phyloP scores from a whole-genome alignment of 2,797 vertebrate genomes.

The Echiichthys vipera region DNA sequence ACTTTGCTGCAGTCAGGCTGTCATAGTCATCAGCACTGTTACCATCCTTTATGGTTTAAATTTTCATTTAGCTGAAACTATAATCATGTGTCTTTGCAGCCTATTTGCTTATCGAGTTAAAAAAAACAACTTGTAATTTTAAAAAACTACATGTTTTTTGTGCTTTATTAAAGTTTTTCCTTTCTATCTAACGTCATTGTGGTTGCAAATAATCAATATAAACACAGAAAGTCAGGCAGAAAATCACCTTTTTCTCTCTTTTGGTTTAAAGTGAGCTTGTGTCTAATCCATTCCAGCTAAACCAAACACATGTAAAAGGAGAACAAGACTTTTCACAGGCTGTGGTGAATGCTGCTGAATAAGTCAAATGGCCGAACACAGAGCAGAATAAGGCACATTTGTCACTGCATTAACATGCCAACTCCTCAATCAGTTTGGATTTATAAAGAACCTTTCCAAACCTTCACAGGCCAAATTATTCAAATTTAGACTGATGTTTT shows the following conservation, averaged over 20 bases:
- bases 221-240: constrained; percentile 55
- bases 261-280: constrained; percentile 64
- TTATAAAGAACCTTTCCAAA: constrained; percentile 72
- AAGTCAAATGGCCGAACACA: constrained; percentile 74
- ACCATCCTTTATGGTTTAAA: neutral
- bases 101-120: too few species aligned
- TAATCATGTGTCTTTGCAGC: neutral
- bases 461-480: constrained; percentile 77
- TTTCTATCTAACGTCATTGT: neutral
- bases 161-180: neutral
- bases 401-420: constrained; percentile 70
- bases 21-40: neutral
- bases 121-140: neutral
- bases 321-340: constrained; percentile 79
- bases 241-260: constrained; percentile 62
- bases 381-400: constrained; percentile 75
- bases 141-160: neutral
- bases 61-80: neutral
- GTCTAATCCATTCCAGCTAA: constrained; percentile 78
- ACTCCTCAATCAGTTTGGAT: constrained; percentile 76
- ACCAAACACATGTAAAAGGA: constrained; percentile 75
- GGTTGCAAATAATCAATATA: constrained; percentile 23
- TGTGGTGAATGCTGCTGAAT: constrained; percentile 70
- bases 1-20: neutral
- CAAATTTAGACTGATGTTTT: constrained; percentile 75